A percentile compares a stretch with the other conserved stretches of the same genome.
Evolutionary conservation across 2,113 vertebrate species (phyloP).

Genomic region (Ceratotherium simum): DNA sequence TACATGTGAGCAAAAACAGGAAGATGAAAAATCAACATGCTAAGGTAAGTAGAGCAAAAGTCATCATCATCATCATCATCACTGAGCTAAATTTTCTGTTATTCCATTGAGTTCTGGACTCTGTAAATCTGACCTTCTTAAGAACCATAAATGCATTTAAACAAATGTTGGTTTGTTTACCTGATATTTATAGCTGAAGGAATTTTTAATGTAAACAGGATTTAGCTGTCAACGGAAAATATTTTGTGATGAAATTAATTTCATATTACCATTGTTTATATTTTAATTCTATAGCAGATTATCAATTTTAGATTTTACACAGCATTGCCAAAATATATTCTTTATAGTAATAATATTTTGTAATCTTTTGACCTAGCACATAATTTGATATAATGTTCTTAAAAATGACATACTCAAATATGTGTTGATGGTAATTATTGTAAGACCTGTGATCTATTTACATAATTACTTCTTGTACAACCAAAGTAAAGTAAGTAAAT

Average conservation of each 20-base stretch:
- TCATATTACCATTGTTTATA: background rate
- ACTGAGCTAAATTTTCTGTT: background rate
- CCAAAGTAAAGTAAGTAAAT: background rate
- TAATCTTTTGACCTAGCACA: background rate
- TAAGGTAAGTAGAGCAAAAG: background rate
- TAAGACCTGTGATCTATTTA: background rate
- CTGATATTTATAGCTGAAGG: background rate
- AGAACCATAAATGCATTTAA: background rate
- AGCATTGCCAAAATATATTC: background rate
- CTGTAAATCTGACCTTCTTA: background rate
- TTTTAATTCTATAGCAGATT: background rate
- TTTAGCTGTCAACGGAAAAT: background rate
- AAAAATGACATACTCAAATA: constrained; percentile 37
- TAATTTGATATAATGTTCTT: background rate
- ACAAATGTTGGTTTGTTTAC: background rate
- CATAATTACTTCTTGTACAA: background rate
- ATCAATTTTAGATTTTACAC: background rate
- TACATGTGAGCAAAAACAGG: background rate
- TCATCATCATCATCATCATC: background rate
- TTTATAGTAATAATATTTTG: background rate
- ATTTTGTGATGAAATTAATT: background rate
- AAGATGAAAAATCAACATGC: background rate
- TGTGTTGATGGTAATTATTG: background rate
- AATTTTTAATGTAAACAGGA: background rate
- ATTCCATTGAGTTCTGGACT: background rate